These are phyloP conservation scores for Cinclus cinclus DNA, from an alignment of 2,113 vertebrate genomes.

Conservation along the genomic window DNA sequence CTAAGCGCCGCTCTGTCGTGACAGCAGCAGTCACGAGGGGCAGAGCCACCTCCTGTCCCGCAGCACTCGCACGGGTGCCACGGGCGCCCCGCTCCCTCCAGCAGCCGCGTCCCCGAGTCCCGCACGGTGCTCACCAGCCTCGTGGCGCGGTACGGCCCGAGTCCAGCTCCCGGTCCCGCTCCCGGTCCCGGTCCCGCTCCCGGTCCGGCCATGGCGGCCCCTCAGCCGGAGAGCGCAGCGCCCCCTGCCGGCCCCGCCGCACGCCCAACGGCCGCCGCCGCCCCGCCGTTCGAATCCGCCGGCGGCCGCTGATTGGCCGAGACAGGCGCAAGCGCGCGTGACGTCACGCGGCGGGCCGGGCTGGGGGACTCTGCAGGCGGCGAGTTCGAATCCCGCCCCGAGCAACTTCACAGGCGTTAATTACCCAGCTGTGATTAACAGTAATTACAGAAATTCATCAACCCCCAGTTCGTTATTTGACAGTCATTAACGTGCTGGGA, in stretches of 20 bases:
- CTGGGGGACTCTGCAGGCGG: fast-evolving
- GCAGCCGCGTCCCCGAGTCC: neutral
- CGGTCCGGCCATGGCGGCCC: neutral
- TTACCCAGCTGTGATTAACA: neutral
- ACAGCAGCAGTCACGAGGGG: no score
- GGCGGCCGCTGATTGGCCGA: neutral
- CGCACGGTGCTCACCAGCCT: neutral
- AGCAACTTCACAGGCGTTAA: fast-evolving
- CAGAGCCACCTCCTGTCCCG: neutral
- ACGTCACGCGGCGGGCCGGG: neutral
- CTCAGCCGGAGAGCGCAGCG: neutral
- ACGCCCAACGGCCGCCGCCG: neutral
- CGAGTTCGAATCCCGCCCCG: neutral
- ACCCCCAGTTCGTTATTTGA: fast-evolving
- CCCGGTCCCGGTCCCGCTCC: neutral
- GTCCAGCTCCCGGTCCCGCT: neutral
- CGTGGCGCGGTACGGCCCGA: no score
- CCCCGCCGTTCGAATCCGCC: neutral
- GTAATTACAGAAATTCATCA: neutral
- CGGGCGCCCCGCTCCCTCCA: no score
- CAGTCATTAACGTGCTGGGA: neutral
- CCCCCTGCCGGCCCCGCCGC: neutral
- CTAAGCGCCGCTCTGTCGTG: fast-evolving
- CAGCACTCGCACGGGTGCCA: neutral
- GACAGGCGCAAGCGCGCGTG: neutral